Conservation (phyloP, 2,888 invertebrate genomes). For the Neoaliturus tenellus region DNA sequence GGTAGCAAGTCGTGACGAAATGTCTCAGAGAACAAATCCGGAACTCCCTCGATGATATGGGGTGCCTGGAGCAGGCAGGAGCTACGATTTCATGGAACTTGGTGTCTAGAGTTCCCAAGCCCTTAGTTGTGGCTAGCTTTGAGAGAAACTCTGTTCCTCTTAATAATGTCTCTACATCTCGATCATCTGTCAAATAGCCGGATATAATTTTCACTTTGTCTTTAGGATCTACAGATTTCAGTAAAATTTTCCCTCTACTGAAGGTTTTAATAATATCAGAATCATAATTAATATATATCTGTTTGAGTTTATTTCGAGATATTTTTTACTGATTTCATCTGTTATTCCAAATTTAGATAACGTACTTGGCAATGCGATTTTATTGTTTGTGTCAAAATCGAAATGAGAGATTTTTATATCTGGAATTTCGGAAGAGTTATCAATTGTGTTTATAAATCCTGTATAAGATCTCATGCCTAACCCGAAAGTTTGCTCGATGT, state of each 20-base stretch:
- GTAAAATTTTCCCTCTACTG: conserved; percentile 63
- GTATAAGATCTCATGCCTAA: conserved; percentile 73
- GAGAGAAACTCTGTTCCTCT: conserved; percentile 65
- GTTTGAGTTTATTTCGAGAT: conserved; percentile 12
- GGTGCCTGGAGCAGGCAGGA: conserved; percentile 74
- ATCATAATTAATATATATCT: conserved; percentile 61
- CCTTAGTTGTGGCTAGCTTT: conserved; percentile 65
- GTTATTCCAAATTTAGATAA: conserved; percentile 24
- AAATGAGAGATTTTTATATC: conserved; percentile 67
- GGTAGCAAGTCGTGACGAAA: conserved; percentile 77
- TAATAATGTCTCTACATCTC: conserved; percentile 63
- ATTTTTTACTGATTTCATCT: conserved; percentile 21
- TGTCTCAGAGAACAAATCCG: conserved; percentile 77
- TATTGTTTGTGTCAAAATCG: conserved; percentile 62
- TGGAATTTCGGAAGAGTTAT: conserved; percentile 67
- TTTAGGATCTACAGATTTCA: conserved; percentile 63
- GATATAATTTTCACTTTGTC: conserved; percentile 63
- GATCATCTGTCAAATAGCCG: conserved; percentile 62
- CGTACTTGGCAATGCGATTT: not conserved
- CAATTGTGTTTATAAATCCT: conserved; percentile 71
- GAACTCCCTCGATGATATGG: conserved; percentile 69
- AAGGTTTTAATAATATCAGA: conserved; percentile 65
- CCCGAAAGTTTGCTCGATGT: conserved; percentile 70
- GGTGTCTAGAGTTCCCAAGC: conserved; percentile 64
- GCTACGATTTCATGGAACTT: conserved; percentile 74